Conservation (phyloP, 2,797 vertebrate species). For the Poecile montanus region DNA sequence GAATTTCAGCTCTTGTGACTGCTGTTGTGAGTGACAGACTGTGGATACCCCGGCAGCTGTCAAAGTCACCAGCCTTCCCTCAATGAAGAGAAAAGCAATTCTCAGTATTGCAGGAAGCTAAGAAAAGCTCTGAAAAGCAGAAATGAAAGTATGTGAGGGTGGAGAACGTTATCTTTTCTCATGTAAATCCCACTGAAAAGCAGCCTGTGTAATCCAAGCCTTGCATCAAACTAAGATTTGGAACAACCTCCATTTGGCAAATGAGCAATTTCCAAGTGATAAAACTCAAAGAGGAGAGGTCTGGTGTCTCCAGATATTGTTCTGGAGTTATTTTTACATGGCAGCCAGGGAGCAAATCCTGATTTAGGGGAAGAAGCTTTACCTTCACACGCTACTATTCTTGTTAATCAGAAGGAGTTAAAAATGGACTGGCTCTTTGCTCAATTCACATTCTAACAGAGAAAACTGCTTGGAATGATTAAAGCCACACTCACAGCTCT, state of each 20-base stretch:
- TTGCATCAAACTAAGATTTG: background rate
- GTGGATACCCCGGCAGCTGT: background rate
- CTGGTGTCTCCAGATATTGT: background rate
- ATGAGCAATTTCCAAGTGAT: background rate
- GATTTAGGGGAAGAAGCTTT: background rate
- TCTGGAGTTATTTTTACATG: background rate
- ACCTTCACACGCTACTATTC: background rate
- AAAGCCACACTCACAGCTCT: background rate
- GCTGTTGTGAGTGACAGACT: conserved; percentile 9
- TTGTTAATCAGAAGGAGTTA: background rate
- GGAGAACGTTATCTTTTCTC: background rate
- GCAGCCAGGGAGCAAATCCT: background rate
- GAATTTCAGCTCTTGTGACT: background rate
- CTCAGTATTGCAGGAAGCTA: background rate
- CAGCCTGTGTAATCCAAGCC: background rate
- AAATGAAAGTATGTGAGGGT: background rate
- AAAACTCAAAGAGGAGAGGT: background rate
- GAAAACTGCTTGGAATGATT: background rate
- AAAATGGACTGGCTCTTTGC: background rate
- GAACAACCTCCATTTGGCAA: background rate
- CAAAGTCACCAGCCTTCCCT: conserved; percentile 12
- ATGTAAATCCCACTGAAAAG: background rate
- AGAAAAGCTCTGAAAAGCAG: conserved; percentile 21
- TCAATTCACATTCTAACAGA: background rate
- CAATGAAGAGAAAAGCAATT: background rate